phyloP scores from a whole-genome alignment of 2,113 vertebrate genomes.

The Thunnus maccoyii region DNA sequence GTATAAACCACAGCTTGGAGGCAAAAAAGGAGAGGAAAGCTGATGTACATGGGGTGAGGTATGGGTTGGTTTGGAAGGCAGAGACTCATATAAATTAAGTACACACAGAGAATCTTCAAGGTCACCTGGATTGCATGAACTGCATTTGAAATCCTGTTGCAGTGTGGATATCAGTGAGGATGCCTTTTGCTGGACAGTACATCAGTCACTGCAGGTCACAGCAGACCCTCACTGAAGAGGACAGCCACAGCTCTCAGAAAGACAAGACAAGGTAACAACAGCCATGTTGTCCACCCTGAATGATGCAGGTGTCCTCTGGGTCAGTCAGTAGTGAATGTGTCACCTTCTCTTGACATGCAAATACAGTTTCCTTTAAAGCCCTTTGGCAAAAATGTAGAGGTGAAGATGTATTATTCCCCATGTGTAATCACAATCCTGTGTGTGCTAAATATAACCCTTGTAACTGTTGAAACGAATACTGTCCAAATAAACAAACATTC shows the following conservation, averaged over 20 bases:
- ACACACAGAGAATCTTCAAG: slow-evolving; percentile 8
- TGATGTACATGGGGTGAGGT: neutral
- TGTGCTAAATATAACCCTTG: too few relatives aligned
- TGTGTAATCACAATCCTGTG: too few relatives aligned
- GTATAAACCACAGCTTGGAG: neutral
- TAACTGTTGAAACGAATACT: too few relatives aligned
- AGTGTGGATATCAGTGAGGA: neutral
- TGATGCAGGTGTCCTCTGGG: neutral
- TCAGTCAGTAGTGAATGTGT: neutral
- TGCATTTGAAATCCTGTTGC: neutral
- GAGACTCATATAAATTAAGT: neutral
- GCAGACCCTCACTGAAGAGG: neutral
- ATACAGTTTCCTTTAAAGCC: neutral
- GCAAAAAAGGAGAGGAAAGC: neutral
- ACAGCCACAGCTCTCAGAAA: neutral
- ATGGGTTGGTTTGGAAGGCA: slow-evolving; percentile 1
- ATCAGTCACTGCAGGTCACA: slow-evolving; percentile 3
- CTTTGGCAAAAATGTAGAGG: neutral
- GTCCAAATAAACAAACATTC: too few relatives aligned
- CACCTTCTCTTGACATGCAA: too few relatives aligned
- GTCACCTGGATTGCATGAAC: slow-evolving; percentile 1
- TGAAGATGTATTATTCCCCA: neutral
- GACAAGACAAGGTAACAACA: neutral
- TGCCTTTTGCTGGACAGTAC: neutral
- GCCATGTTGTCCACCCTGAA: neutral